Conservation (phyloP, 2,797 vertebrate species). For the Cercopithecus mitis region DNA sequence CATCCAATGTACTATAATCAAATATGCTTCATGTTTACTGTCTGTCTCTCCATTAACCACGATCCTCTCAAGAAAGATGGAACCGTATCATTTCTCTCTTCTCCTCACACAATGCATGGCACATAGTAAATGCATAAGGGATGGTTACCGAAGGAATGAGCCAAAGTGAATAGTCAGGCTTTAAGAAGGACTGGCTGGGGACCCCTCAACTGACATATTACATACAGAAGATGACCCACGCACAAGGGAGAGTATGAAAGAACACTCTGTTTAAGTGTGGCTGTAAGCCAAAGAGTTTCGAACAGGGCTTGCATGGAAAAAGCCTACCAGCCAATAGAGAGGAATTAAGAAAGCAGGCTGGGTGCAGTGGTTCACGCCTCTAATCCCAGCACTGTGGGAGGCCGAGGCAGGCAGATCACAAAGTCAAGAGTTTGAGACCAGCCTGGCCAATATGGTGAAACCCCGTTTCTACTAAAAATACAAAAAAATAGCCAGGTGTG, state of each 20-base stretch:
- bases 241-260: neutral
- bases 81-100: neutral
- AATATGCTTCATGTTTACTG: neutral
- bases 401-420: neutral
- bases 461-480: neutral
- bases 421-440: neutral
- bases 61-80: neutral
- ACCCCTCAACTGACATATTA: neutral
- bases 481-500: neutral
- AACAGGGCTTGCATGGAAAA: neutral
- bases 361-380: neutral
- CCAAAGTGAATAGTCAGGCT: neutral
- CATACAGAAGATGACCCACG: neutral
- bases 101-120: neutral
- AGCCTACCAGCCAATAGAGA: neutral
- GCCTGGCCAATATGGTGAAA: neutral
- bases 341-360: neutral
- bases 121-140: neutral
- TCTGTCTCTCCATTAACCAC: neutral
- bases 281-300: neutral
- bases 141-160: neutral
- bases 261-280: neutral
- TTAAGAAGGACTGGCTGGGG: neutral
- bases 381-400: neutral
- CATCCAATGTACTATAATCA: neutral